Base-by-base conservation (phyloP, 2,113 vertebrate species). In the Epinephelus moara region DNA sequence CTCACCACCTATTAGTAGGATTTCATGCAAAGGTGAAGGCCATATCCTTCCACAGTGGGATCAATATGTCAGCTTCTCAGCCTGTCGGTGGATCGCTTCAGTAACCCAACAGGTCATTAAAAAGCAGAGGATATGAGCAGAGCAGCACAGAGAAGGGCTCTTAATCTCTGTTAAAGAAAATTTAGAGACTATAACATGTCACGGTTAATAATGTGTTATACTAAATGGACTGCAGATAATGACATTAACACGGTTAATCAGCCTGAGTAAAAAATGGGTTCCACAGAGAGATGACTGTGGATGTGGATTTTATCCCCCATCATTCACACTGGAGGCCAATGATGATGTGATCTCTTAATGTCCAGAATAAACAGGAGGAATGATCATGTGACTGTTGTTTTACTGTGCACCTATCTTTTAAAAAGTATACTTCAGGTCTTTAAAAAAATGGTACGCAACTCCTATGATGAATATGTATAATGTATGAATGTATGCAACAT, bases 11-110 rank as follows among this genome's bases (percentile, higher is more conserved):
- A 68, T 90, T 85, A 73, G 71, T 2, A 11, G 52, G 72, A 70
- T 79, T 72, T 66, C 56, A 85, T 77, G 79, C 78, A 50, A 70
- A 88, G 78, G 82, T 68, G 81, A 88, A 85, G 71, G 80, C 78
- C 74, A 37, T 50, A 71, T 86, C 78, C 75, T n/a, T 56, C 75
- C 15, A 27, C 30, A 3, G 19, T 1, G 42, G 8, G 57, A 81
- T 89, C 70, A 63, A 88, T 85, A 71, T 4, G 23, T 82, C 81
- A 78, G 86, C 57, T 61, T 52, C 50, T 74, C 30, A 1, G 53
- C 45, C 49, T 25, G 30, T n/a, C 25, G 18, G 7, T 52, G 37
- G 57, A 79, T 60, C 23, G 50, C 47, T 61, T 70, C 80, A 81
- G 21, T 66, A 52, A 56, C 68, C 37, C 17, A 42, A 52, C 21